Evolutionary conservation across 2,113 vertebrate species (phyloP).

Genomic region (Malurus cyaneus): DNA sequence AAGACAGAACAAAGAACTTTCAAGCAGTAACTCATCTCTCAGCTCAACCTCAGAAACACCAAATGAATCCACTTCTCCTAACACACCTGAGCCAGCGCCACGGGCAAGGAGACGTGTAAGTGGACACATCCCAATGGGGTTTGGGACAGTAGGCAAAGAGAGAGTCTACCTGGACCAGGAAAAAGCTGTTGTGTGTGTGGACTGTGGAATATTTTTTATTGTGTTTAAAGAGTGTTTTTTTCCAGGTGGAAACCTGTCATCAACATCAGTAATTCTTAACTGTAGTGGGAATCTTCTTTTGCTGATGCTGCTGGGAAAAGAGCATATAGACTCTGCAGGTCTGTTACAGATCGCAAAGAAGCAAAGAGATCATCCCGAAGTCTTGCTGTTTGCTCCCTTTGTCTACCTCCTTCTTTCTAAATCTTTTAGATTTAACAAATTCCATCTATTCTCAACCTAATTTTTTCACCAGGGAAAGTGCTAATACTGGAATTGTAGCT

Average conservation of each 20-base stretch:
- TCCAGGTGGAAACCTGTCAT: not conserved
- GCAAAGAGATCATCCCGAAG: not conserved
- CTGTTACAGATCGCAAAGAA: not conserved
- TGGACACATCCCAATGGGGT: not conserved
- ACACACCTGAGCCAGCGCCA: constrained; percentile 83
- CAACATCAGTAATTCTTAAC: not conserved
- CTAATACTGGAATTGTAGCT: not conserved
- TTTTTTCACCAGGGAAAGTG: not conserved
- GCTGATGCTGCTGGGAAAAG: not conserved
- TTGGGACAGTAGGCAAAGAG: not conserved
- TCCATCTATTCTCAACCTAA: not conserved
- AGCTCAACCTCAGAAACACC: constrained; percentile 96
- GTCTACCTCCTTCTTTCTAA: not conserved
- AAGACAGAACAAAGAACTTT: constrained; percentile 90
- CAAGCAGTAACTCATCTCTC: constrained; percentile 98
- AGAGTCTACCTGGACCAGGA: not conserved
- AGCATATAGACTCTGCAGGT: not conserved
- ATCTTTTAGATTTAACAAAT: not conserved
- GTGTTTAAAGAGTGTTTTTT: accelerated
- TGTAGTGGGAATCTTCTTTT: not conserved
- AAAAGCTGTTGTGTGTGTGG: not conserved
- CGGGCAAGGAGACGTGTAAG: constrained; percentile 87
- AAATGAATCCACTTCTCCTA: constrained; percentile 84
- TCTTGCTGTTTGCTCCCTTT: not conserved
- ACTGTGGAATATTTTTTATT: not conserved